These are phyloP conservation scores for Pissodes strobi DNA, from an alignment of 1,140 invertebrate genomes.

Conservation along the genomic window DNA sequence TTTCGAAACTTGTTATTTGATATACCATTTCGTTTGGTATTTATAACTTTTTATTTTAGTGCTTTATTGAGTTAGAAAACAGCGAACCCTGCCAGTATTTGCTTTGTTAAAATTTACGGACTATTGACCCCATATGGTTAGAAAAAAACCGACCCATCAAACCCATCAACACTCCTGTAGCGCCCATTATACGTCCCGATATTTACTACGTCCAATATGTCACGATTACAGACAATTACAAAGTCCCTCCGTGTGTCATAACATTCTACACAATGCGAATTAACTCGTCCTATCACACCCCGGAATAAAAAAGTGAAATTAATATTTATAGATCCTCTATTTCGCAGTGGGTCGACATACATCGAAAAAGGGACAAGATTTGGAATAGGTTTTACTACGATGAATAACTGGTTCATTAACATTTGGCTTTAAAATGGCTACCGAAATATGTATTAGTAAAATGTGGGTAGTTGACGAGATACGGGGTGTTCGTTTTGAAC, in stretches of 20 bases:
- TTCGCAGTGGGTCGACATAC: neutral
- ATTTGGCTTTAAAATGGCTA: too few relatives aligned
- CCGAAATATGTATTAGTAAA: too few relatives aligned
- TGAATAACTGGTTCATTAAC: too few relatives aligned
- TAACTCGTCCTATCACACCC: constrained; percentile 38
- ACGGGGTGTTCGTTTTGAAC: too few relatives aligned
- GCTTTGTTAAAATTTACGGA: neutral
- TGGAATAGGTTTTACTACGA: too few relatives aligned
- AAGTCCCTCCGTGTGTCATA: constrained; percentile 5
- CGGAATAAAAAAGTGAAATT: constrained; percentile 41
- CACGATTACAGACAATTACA: constrained; percentile 10
- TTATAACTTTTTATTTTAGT: too few relatives aligned
- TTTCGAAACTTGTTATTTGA: too few relatives aligned
- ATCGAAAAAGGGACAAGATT: too few relatives aligned
- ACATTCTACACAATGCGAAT: constrained; percentile 39
- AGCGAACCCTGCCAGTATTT: neutral
- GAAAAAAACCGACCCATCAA: neutral
- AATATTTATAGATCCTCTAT: constrained; percentile 38
- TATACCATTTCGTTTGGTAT: too few relatives aligned
- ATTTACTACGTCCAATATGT: constrained; percentile 23
- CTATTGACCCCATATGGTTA: neutral
- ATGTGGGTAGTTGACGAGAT: too few relatives aligned
- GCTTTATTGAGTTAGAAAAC: too few relatives aligned
- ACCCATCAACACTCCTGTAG: neutral
- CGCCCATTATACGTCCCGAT: neutral